Evolutionary conservation across 2,888 invertebrate genomes (phyloP), one percentile per base, ranked within the genome.

Genomic region (Pollenia angustigena): DNA sequence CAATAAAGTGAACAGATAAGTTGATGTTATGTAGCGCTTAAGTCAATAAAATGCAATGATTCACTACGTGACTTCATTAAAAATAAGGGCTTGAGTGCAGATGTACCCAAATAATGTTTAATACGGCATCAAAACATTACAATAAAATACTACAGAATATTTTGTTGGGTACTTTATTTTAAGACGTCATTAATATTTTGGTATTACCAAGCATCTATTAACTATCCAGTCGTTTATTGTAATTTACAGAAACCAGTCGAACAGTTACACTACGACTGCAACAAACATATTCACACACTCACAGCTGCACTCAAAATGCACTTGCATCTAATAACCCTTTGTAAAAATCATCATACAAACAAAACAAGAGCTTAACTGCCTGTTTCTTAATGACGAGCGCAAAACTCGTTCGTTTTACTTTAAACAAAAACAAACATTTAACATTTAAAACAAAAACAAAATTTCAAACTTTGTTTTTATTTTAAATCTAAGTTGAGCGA

Each of bases 191-290:
- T 60, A 58, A 50, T 46, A 40, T 54, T 66, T 75, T 79, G 79
- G 75, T 83, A 80, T 80, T 83, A 76, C 82, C 79, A 80, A 68
- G 32, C 52, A 76, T 48, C 23, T 46, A n/a, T 40, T 46, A 81
- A 56, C 32, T 23, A 16, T 40, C 16, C 23, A 56, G 18, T 56
- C 32, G 56, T 69, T 76, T 12, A 83, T 54, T 7, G 68, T 74
- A 69, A 62, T 81, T 85, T 81, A 74, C 72, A 81, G 74, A 81
- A 62, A 68, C 58, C 64, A 81, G 48, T 50, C 66, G 68, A 75
- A 60, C 32, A 32, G 32, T 32, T 32, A 6, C 44, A 42, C 40
- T 62, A 16, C n/a, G 42, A 44, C 10, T 54, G n/a, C 7, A 66
- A 6, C 12, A 44, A 16, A 48, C 16, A 32, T 32, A 46, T 9